Evolutionary conservation across 2,797 vertebrate species (phyloP).

Genomic region (Mus caroli): DNA sequence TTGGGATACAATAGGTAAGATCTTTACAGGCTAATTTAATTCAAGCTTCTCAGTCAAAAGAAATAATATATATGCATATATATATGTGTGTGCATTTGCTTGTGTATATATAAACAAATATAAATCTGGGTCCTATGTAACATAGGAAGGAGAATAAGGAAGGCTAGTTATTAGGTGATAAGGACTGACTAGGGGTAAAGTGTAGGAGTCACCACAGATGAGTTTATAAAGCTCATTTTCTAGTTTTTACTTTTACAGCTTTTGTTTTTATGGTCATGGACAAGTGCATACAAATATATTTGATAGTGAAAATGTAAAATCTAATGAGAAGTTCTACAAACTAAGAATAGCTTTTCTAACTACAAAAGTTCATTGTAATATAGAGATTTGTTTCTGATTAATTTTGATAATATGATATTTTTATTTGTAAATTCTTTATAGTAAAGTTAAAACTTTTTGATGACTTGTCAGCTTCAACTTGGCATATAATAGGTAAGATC

Average conservation of each 20-base stretch:
- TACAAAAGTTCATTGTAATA: not conserved
- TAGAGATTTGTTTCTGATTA: not conserved
- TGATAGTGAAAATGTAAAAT: not conserved
- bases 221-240: not conserved
- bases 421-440: not conserved
- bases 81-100: not conserved
- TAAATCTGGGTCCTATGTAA: not conserved
- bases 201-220: not conserved
- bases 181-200: not conserved
- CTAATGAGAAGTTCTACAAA: not conserved
- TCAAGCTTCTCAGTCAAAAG: constrained; percentile 32
- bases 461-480: not conserved
- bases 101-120: not conserved
- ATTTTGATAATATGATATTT: not conserved
- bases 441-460: constrained; percentile 43
- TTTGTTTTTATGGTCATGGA: not conserved
- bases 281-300: not conserved
- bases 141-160: not conserved
- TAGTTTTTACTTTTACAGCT: not conserved
- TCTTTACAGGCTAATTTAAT: not conserved
- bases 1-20: not conserved
- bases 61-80: not conserved
- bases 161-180: not conserved
- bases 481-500: not conserved
- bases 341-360: not conserved